Base-by-base conservation (phyloP, 1,140 invertebrate species). In the Drosophila oshimai region DNA sequence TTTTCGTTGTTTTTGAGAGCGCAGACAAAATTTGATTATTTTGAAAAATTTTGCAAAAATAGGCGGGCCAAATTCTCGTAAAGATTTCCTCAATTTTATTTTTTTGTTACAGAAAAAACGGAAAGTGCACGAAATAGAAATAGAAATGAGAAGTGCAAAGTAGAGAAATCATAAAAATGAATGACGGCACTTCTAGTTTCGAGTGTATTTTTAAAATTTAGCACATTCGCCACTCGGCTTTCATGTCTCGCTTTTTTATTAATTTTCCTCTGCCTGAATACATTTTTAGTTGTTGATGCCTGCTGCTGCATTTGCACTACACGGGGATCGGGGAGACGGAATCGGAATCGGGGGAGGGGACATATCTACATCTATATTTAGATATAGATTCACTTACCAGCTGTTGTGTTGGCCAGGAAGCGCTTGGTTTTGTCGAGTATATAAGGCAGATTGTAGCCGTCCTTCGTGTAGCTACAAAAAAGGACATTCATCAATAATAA, bases 361-460 rank as follows among this genome's bases (percentile, higher is more conserved):
- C 12, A 69, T 46, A 64, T 34, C 46, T 33, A 54, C 33, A 51
- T 58, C 42, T 62, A 68, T 61, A 42, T 24, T 39, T 33, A 68
- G 24, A 33, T 50, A 65, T 67, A 57, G 24, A 22, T 50, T 50
- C 41, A 50, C 89, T 90, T 68, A 90, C 89, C 89, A 76, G 89
- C 89, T 84, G 89, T 90, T 73, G 89, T 90, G 53, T 89, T 90
- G 75, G 89, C 77, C 73, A 90, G 74, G 71, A 90, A 90, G 72
- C 89, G 80, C 74, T 90, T 90, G 51, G 88, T 90, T 78, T 90
- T 90, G 51, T 90, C 89, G 64, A 90, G 71, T 81, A 90, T 90
- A 80, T 90, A 90, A 81, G 90, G 89, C 88, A 90, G 81, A 88
- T 90, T 90, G 72, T 90, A 90, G 74, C 89, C 89, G 46, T 90